phyloP scores from a whole-genome alignment of 2,113 vertebrate genomes.

The Suncus etruscus region DNA sequence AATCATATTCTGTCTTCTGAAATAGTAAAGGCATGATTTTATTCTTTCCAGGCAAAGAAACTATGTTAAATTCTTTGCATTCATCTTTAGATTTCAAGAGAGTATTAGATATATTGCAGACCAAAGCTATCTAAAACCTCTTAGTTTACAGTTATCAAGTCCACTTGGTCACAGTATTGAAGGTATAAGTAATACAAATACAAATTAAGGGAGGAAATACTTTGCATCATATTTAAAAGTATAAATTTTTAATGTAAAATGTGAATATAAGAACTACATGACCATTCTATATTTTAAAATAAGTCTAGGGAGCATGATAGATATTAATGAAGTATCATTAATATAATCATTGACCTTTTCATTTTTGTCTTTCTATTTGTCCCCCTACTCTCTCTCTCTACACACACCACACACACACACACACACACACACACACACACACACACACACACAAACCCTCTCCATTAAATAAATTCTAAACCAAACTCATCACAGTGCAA shows the following conservation, averaged over 20 bases:
- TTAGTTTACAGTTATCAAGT: conserved; percentile 51
- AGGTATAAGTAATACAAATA: background rate
- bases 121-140: conserved; percentile 49
- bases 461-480: conserved; percentile 63
- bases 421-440: no score
- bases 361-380: background rate
- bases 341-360: conserved; percentile 25
- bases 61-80: conserved; percentile 54
- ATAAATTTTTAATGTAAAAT: conserved; percentile 31
- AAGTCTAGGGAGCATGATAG: background rate
- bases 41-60: conserved; percentile 76
- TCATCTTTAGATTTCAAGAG: conserved; percentile 55
- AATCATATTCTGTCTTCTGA: conserved; percentile 52
- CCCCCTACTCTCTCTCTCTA: no score
- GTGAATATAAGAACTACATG: background rate
- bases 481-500: conserved; percentile 66
- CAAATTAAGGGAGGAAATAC: conserved; percentile 42
- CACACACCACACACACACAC: no score
- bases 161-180: conserved; percentile 60
- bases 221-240: conserved; percentile 41
- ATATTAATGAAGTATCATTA: background rate
- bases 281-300: conserved; percentile 8
- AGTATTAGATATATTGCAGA: conserved; percentile 59
- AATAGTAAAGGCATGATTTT: conserved; percentile 58
- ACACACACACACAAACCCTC: background rate